phyloP scores from a whole-genome alignment of 2,113 vertebrate species.

The Siniperca knerii region DNA sequence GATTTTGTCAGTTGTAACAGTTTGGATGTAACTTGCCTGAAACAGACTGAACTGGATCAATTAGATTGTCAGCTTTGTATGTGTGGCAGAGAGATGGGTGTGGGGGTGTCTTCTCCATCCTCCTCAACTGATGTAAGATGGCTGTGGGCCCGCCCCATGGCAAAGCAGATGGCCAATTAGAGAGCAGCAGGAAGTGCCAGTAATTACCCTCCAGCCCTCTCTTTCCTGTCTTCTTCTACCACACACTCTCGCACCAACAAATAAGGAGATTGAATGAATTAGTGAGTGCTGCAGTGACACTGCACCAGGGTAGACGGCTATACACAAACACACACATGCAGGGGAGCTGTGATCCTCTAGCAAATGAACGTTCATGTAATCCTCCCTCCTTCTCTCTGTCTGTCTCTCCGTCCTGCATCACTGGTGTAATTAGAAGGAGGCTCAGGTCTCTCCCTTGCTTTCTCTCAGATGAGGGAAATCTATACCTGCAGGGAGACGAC shows the following conservation, averaged over 20 bases:
- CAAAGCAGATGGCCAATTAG: conserved; percentile 84
- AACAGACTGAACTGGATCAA: conserved; percentile 52
- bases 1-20: conserved; percentile 27
- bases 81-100: conserved; percentile 24
- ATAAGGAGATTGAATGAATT: conserved; percentile 82
- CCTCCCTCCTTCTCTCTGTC: conserved; percentile 64
- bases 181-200: conserved; percentile 82
- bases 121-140: conserved; percentile 75
- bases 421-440: conserved; percentile 71
- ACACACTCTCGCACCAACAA: conserved; percentile 71
- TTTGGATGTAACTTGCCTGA: conserved; percentile 30
- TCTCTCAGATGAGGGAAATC: conserved; percentile 66
- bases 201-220: conserved; percentile 76
- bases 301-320: conserved; percentile 67
- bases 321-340: conserved; percentile 58
- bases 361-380: conserved; percentile 79
- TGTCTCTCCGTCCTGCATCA: conserved; percentile 69
- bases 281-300: conserved; percentile 80
- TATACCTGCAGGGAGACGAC: conserved; percentile 56
- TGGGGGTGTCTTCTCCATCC: conserved; percentile 45
- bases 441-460: conserved; percentile 70
- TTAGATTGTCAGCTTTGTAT: conserved; percentile 31
- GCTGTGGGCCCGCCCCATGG: conserved; percentile 76
- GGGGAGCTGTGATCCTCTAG: conserved; percentile 72
- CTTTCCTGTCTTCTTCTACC: conserved; percentile 69